These are phyloP conservation scores for Coenonympha arcania DNA, from an alignment of 2,888 invertebrate genomes.

Conservation along the genomic window DNA sequence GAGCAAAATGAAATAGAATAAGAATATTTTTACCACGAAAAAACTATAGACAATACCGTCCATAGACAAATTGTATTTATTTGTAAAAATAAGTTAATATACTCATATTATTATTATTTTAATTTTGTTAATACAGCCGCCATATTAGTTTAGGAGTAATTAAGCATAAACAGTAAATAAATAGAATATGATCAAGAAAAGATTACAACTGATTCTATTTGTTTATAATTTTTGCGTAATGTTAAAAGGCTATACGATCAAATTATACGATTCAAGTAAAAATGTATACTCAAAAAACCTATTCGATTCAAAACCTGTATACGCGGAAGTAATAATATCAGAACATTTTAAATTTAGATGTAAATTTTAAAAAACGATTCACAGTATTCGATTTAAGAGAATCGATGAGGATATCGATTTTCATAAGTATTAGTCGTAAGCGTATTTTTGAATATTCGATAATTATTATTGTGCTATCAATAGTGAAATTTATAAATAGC, in stretches of 20 bases:
- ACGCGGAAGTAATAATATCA: constrained; percentile 32
- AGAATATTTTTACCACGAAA: constrained; percentile 58
- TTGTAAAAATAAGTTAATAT: constrained; percentile 46
- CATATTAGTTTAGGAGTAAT: constrained; percentile 56
- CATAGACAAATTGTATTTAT: constrained; percentile 67
- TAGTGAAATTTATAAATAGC: constrained; percentile 5
- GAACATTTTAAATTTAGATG: constrained; percentile 37
- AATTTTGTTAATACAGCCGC: constrained; percentile 48
- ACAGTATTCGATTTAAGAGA: constrained; percentile 26
- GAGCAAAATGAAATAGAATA: constrained; percentile 52
- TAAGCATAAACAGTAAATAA: constrained; percentile 27
- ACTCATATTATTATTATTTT: constrained; percentile 58
- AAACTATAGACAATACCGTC: constrained; percentile 63
- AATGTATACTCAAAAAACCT: constrained; percentile 25
- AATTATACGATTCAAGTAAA: constrained; percentile 25
- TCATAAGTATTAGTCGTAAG: constrained; percentile 16
- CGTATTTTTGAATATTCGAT: constrained; percentile 11
- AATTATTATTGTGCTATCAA: constrained; percentile 6
- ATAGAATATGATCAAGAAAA: constrained; percentile 17
- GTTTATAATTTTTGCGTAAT: constrained; percentile 9
- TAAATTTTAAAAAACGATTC: constrained; percentile 33
- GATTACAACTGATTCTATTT: constrained; percentile 11
- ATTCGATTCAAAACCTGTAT: constrained; percentile 27
- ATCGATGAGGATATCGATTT: constrained; percentile 13
- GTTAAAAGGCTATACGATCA: constrained; percentile 23